Evolutionary conservation across 2,888 invertebrate species (phyloP), one percentile per base, ranked within the genome.

Genomic region (Mythimna albipuncta): DNA sequence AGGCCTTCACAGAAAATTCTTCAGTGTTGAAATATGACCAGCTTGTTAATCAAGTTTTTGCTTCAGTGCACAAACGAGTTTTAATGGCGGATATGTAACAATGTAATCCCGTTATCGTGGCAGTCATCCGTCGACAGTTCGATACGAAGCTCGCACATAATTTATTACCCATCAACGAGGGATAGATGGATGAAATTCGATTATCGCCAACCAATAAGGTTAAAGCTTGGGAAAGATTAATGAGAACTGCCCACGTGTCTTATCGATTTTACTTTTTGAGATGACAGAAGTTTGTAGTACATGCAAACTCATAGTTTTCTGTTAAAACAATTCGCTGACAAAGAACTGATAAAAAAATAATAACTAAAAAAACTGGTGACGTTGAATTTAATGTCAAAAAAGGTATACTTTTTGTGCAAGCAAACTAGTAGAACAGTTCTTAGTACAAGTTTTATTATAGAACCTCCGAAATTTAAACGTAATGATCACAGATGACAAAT

Each of bases 21-120:
- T 70, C 58, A 26, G 26, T 68, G 74, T 77, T 77, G 69, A 71
- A 75, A 75, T 77, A 72, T 67, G 57, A 62, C 62, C 44, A 44
- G 72, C 50, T 76, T 77, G 72, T 65, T 81, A 81, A 86, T 84
- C 76, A 79, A 76, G 70, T 81, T 85, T 72, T 64, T 79, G 69
- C 71, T 75, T 61, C 68, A 75, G 62, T 50, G 70, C 68, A 35
- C 61, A 47, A 64, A 66, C 71, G 57, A 78, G 72, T 72, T 81
- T 72, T 69, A 79, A 79, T 73, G 61, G 76, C 55, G 63, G 69
- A 79, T 75, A 57, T 75, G 68, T 76, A 77, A 79, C 78, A 82
- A 76, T 76, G 61, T 84, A 81, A 84, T 81, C 75, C 66, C 11
- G 70, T 79, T 84, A 82, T 76, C 76, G 68, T 54, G 47, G 57